Percentiles rank a stretch among this genome's conserved stretches.
Conservation (phyloP, 1,140 invertebrate genomes). For the Orussus abietinus region DNA sequence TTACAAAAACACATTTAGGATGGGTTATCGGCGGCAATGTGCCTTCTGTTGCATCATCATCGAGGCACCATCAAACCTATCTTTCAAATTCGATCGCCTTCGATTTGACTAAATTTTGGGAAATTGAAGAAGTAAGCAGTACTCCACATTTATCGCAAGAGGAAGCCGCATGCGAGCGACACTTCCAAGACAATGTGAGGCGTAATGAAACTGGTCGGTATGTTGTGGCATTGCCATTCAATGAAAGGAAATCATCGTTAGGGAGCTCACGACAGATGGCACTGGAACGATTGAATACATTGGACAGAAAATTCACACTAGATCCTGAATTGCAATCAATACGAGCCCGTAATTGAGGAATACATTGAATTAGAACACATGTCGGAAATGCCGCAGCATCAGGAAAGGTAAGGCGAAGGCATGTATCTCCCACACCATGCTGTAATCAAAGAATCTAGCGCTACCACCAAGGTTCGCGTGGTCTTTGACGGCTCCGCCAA, state of each 20-base stretch:
- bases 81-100: not conserved
- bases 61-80: not conserved
- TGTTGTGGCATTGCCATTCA: conserved; percentile 16
- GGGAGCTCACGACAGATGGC: conserved; percentile 17
- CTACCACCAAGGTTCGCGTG: conserved; percentile 22
- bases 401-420: conserved; percentile 1
- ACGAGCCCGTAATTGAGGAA: conserved; percentile 21
- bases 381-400: not conserved
- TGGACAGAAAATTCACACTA: conserved; percentile 16
- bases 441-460: conserved; percentile 22
- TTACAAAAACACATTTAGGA: conserved; percentile 10
- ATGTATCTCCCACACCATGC: conserved; percentile 29
- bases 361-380: conserved; percentile 29
- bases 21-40: conserved; percentile 14
- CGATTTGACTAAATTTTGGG: conserved; percentile 15
- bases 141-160: conserved; percentile 6
- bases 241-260: not conserved
- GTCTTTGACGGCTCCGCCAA: conserved; percentile 31
- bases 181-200: conserved; percentile 9
- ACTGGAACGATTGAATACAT: conserved; percentile 15
- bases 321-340: conserved; percentile 16
- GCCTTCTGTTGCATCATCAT: not conserved
- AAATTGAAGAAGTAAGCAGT: conserved; percentile 12
- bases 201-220: conserved; percentile 11
- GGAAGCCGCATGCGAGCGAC: conserved; percentile 16